Base-by-base conservation (phyloP, 2,888 invertebrate species). In the Branchellion lobata region DNA sequence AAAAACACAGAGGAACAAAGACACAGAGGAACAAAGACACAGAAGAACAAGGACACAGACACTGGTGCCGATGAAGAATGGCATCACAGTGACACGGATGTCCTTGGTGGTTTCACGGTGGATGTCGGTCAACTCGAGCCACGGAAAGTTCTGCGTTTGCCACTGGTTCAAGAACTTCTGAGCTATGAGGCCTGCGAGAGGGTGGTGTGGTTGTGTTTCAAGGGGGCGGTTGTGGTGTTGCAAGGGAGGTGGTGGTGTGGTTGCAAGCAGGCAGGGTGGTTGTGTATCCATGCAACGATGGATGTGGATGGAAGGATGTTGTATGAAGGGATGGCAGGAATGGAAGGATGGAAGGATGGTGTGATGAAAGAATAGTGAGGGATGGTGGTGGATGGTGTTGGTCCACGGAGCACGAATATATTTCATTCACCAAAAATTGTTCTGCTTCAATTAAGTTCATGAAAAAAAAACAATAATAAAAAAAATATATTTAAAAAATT, bases 71-170 rank as follows among this genome's bases (percentile, higher is more conserved):
- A 88, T 86, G 82, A 86, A 97, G 89, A 97, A 98, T 0, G 99
- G 99, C 87, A 96, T 98, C 79, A 98, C 98, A 18, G 98, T 99
- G 53, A 99, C 94, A 74, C 97, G 90, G 82, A 97, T 92, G 86
- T 93, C 92, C 88, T 99, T 96, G 0, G 98, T 98, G 0, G 96
- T 96, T 89, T 98, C 96, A 85, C 94, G 93, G 87, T 97, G 96
- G 11, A 98, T 97, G 88, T 96, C 96, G 47, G 96, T 95, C 81
- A 98, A 88, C 86, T 97, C 96, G 61, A 98, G 88, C 96, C 96
- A 97, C 0, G 96, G 95, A 87, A 96, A 95, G 89, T 97, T 96
- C 87, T 96, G 95, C 85, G 96, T 94, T 87, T 96, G 96, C 96
- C 97, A 98, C 0, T 89, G 83, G 31, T 81, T 53, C 75, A 83